phyloP scores from a whole-genome alignment of 2,888 invertebrate species.

The Stenoptilia bipunctidactyla region DNA sequence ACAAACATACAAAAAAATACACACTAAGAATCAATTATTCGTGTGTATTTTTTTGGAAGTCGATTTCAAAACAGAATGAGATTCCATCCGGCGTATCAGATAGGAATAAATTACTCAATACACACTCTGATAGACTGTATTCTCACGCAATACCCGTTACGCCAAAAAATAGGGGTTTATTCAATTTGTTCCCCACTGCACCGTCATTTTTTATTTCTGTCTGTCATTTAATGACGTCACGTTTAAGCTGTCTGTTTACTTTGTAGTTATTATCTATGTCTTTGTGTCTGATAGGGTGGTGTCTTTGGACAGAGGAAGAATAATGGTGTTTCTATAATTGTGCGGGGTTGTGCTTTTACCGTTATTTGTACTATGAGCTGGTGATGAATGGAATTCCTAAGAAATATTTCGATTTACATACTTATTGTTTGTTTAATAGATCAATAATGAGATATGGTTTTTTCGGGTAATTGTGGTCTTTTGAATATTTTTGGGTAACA shows the following conservation, averaged over 20 bases:
- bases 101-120: too few species aligned
- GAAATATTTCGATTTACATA: constrained; percentile 24
- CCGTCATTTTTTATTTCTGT: constrained; percentile 32
- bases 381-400: constrained; percentile 18
- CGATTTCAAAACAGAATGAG: too few species aligned
- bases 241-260: constrained; percentile 51
- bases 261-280: constrained; percentile 49
- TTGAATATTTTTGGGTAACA: too few species aligned
- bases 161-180: constrained; percentile 16
- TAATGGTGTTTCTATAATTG: constrained; percentile 39
- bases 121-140: too few species aligned
- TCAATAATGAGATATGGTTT: too few species aligned
- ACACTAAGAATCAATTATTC: too few species aligned
- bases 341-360: constrained; percentile 31
- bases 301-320: constrained; percentile 53
- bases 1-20: too few species aligned
- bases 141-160: constrained; percentile 29
- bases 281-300: constrained; percentile 46
- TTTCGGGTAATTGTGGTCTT: too few species aligned
- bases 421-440: constrained; percentile 19
- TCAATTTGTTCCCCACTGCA: constrained; percentile 26
- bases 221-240: constrained; percentile 52
- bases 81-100: too few species aligned
- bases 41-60: too few species aligned
- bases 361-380: constrained; percentile 31